A percentile compares a stretch with the other conserved stretches of the same genome.
Evolutionary conservation across 2,888 invertebrate species (phyloP).

Genomic region (Hylaea fasciaria): DNA sequence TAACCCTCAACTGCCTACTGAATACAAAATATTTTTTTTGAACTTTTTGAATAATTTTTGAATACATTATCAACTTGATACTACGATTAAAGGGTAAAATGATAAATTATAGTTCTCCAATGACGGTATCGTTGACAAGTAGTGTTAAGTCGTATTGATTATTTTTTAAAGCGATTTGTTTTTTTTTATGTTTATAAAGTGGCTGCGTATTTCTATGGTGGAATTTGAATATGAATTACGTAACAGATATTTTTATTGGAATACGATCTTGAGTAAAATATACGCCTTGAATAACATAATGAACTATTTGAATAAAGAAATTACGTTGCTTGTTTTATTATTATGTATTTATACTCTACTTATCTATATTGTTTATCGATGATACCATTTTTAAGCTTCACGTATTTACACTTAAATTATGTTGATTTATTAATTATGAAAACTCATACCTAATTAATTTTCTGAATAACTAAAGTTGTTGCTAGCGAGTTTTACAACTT

Average conservation of each 20-base stretch:
- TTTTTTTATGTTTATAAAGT: slow-evolving; percentile 33
- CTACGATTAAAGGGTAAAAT: slow-evolving; percentile 56
- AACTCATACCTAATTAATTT: not conserved
- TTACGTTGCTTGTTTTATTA: too few relatives aligned
- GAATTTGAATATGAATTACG: slow-evolving; percentile 44
- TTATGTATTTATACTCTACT: too few relatives aligned
- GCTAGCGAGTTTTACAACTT: too few relatives aligned
- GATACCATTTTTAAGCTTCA: too few relatives aligned
- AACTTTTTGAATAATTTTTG: slow-evolving; percentile 35
- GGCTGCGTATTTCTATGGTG: slow-evolving; percentile 6
- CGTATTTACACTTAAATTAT: too few relatives aligned
- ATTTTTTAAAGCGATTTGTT: slow-evolving; percentile 52
- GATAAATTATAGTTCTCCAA: slow-evolving; percentile 56
- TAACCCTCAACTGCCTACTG: slow-evolving; percentile 38
- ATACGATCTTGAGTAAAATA: not conserved
- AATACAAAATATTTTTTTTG: slow-evolving; percentile 46
- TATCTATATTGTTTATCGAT: too few relatives aligned
- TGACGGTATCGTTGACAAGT: slow-evolving; percentile 59
- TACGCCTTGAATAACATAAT: too few relatives aligned
- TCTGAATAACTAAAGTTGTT: not conserved
- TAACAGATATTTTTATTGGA: not conserved
- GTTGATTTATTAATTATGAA: too few relatives aligned
- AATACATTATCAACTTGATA: slow-evolving; percentile 57
- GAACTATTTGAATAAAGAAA: too few relatives aligned
- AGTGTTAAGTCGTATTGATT: slow-evolving; percentile 71